Percentiles rank a stretch among this genome's conserved stretches.
Conservation (phyloP, 2,113 vertebrate species). For the Pachypanchax playfairii region DNA sequence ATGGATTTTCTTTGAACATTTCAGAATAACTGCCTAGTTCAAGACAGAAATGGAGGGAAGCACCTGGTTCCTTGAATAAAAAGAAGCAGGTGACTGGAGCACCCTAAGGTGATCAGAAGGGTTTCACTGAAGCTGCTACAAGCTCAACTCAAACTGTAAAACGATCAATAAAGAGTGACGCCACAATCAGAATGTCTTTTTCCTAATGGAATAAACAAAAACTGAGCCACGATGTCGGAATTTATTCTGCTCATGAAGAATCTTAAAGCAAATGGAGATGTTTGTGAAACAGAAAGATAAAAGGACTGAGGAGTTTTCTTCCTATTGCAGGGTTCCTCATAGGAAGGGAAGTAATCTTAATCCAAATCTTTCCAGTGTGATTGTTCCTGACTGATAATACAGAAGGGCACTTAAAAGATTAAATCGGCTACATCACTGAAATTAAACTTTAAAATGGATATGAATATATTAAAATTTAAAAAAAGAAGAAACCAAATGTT, state of each 20-base stretch:
- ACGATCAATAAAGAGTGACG: too few species aligned
- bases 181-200: too few species aligned
- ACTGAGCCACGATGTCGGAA: slow-evolving; percentile 2
- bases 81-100: slow-evolving; percentile 47
- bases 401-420: neutral
- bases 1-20: too few species aligned
- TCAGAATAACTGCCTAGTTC: too few species aligned
- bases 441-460: slow-evolving; percentile 9
- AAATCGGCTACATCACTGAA: neutral
- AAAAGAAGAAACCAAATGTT: neutral
- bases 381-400: neutral
- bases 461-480: neutral
- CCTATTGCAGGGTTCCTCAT: neutral
- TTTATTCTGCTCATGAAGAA: neutral
- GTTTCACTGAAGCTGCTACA: neutral
- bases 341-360: slow-evolving; percentile 8
- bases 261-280: slow-evolving; percentile 1
- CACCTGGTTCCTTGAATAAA: slow-evolving; percentile 18
- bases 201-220: slow-evolving; percentile 13
- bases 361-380: slow-evolving; percentile 33
- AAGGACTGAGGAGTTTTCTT: neutral
- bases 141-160: too few species aligned
- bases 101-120: slow-evolving; percentile 41
- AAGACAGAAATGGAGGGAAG: slow-evolving; percentile 9
- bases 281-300: slow-evolving; percentile 2